Base-by-base conservation (phyloP, 2,113 vertebrate genomes). In the Daphoenositta chrysoptera region DNA sequence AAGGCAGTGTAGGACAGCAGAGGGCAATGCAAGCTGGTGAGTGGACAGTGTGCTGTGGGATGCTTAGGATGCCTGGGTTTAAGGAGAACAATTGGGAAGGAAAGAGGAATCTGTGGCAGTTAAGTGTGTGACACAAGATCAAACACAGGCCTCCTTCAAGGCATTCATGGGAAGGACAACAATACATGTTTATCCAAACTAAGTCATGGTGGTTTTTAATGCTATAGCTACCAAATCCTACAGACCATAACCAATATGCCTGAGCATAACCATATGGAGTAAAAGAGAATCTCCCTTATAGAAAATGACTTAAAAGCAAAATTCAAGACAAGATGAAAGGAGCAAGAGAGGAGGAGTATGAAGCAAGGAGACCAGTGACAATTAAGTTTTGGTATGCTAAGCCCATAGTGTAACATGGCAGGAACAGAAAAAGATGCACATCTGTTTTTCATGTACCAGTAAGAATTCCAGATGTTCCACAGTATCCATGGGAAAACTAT, bases 311-410 rank as follows among this genome's bases (percentile, higher is more conserved):
- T 33, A 56, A 30, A 85, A 77, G 11, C 35, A 72, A 57, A 80
- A 47, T 87, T 83, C 51, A 56, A 48, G 60, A 33, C 6, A 40
- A 51, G 50, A 28, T 7, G 17, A 87, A 80, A 79, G 27, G 13
- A 83, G 40, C 0, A 0, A 6, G 18, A 73, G 21, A 77, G 37
- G 28, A 80, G 13, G 23, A 77, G 11, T 18, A 6, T 11, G n/a
- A 23, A 80, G 51, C 27, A 19, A 20, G 15, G 11, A 3, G 22
- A 75, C 4, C 24, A 65, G 18, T 21, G 21, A 39, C 81, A 80
- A 10, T 6, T 51, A 70, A 54, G 33, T 68, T 89, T 79, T 47
- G 26, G 33, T 8, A 75, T 8, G 33, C 11, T 63, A 90, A 83
- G 21, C 19, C 30, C 28, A 45, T 11, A 73, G 10, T 27, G 33